Evolutionary conservation across 2,888 invertebrate species (phyloP), one percentile per base, ranked within the genome.

Genomic region (Spicauda simplicius): DNA sequence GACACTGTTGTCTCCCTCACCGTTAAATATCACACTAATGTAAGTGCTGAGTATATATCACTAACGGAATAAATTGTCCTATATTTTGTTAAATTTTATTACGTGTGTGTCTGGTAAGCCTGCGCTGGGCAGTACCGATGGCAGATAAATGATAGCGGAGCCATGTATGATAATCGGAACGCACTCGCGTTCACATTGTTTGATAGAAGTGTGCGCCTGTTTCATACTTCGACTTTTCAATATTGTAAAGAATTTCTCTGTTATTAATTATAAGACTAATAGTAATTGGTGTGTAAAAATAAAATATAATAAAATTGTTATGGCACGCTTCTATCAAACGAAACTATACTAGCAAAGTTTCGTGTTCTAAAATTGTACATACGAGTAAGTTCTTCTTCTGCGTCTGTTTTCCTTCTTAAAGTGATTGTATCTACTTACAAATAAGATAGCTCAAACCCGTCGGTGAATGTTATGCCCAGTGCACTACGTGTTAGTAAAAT

Each of bases 1-100:
- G 74, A 76, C 87, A 80, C 91, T 90, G 92, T 88, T 90, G 91
- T 80, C 92, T 92, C 92, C 90, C 86, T 78, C 82, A 78, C 77
- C 81, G 77, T 77, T 82, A 54, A 80, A 79, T 77, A 82, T 82
- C 85, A 83, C 87, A 81, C 77, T 85, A 84, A 83, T 85, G 76
- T 90, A 87, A 89, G 90, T 86, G 85, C 86, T 84, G 70, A 85
- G 81, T 78, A 84, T 86, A 86, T 86, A 88, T 87, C 88, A 87
- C 84, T 88, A 85, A 85, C 82, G 85, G 85, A 89, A 81, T 86
- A 85, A 84, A 84, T 83, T 85, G 83, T 85, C 88, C 86, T 92
- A 91, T 93, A 93, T 93, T 93, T 93, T 93, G 91, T 93, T 92
- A 91, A 83, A 88, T 90, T 88, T 80, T 91, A 90, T 85, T 86